phyloP scores from a whole-genome alignment of 2,888 invertebrate species.

The Zele albiditarsus region DNA sequence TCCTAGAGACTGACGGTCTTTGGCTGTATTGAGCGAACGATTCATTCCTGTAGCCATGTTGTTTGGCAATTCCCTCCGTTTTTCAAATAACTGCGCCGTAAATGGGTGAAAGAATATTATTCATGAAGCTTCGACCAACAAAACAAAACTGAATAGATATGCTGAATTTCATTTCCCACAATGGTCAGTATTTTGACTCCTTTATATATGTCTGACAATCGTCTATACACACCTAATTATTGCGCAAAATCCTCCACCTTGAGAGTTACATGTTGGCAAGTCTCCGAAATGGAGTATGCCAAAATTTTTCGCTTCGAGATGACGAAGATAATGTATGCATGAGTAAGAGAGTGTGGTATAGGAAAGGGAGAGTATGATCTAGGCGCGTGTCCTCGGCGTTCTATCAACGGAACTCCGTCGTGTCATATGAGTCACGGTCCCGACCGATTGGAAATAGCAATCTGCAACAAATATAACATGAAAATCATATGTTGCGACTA shows the following conservation, averaged over 20 bases:
- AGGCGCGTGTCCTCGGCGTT: conserved; percentile 11
- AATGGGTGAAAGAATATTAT: not conserved
- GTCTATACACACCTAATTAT: not conserved
- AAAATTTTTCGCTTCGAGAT: not conserved
- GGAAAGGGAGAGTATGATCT: not conserved
- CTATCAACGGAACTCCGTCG: conserved; percentile 26
- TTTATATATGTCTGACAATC: not conserved
- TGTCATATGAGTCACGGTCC: conserved; percentile 34
- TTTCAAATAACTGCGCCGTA: not conserved
- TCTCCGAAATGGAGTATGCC: not conserved
- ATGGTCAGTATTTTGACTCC: not conserved
- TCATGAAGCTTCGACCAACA: not conserved
- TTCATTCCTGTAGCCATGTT: not conserved
- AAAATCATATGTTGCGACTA: not conserved
- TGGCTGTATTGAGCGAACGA: too few relatives aligned
- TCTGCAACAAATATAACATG: not conserved
- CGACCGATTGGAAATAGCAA: conserved; percentile 20
- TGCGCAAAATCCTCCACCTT: conserved; percentile 17
- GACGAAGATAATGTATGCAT: not conserved
- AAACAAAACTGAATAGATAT: not conserved
- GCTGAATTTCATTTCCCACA: conserved; percentile 1
- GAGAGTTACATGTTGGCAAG: not conserved
- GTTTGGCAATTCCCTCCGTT: not conserved
- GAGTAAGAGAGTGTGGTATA: not conserved
- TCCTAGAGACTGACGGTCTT: not conserved